Conservation (phyloP, 2,797 vertebrate species). For the Myiotriccus ornatus region DNA sequence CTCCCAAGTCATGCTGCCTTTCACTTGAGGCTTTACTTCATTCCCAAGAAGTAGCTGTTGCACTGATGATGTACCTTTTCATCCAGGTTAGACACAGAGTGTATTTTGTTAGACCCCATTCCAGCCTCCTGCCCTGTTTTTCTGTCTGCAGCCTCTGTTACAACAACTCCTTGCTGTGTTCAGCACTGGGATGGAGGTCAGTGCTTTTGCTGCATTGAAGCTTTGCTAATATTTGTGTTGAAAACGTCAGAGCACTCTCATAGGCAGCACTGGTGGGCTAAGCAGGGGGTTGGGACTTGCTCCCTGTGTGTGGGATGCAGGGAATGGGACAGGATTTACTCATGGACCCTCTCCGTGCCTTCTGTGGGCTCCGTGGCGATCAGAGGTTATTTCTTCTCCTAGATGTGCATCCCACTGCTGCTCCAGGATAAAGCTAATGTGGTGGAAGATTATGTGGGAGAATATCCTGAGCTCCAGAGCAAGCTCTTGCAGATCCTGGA, state of each 20-base stretch:
- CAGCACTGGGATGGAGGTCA: background rate
- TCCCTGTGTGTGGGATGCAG: background rate
- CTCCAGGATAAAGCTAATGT: conserved; percentile 63
- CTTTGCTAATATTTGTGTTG: background rate
- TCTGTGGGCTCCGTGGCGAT: background rate
- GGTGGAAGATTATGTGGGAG: conserved; percentile 49
- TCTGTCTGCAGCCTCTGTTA: background rate
- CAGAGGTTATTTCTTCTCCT: background rate
- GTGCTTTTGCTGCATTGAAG: background rate
- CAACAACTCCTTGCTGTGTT: background rate
- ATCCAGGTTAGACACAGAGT: background rate
- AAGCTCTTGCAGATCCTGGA: conserved; percentile 68
- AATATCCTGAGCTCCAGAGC: conserved; percentile 58
- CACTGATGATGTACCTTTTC: background rate
- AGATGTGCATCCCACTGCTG: conserved; percentile 67
- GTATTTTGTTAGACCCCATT: background rate
- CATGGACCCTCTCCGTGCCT: too few relatives aligned
- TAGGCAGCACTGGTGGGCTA: background rate
- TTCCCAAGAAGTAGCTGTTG: background rate
- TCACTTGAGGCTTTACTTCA: background rate
- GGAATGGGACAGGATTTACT: background rate
- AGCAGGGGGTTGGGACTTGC: background rate
- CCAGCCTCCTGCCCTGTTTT: background rate
- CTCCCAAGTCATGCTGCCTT: background rate
- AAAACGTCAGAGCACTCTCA: background rate